phyloP scores from a whole-genome alignment of 1,140 invertebrate genomes.

The Halesus radiatus region DNA sequence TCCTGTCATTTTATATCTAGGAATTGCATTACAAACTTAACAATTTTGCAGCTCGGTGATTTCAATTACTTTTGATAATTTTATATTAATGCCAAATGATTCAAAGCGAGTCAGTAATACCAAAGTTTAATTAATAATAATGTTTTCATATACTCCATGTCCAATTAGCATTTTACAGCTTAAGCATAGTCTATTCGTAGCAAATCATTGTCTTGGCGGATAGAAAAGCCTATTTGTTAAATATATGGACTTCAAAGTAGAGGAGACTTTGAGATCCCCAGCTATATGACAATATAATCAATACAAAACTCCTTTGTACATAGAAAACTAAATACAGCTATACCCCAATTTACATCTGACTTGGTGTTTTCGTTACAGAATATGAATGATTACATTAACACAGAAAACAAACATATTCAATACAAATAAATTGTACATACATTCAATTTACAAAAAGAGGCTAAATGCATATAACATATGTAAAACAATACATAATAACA shows the following conservation, averaged over 20 bases:
- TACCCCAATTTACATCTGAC: conserved; percentile 25
- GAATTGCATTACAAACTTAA: conserved; percentile 23
- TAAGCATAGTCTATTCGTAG: conserved; percentile 39
- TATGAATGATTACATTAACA: neutral
- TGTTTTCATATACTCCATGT: conserved; percentile 19
- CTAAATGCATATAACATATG: neutral
- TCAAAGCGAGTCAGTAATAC: conserved; percentile 11
- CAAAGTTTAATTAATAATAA: conserved; percentile 18
- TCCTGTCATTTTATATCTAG: neutral
- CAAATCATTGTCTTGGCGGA: conserved; percentile 32
- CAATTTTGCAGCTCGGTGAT: conserved; percentile 17
- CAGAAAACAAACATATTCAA: neutral
- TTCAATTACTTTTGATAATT: conserved; percentile 27
- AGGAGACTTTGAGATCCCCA: neutral
- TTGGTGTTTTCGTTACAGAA: conserved; percentile 26
- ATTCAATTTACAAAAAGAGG: neutral
- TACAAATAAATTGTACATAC: too few relatives aligned
- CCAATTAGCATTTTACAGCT: conserved; percentile 40
- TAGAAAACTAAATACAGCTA: conserved; percentile 33
- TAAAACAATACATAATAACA: too few relatives aligned
- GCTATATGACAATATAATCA: conserved; percentile 10
- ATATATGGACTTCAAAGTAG: neutral
- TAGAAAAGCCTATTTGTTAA: conserved; percentile 26
- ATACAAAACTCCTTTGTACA: conserved; percentile 20
- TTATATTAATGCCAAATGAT: conserved; percentile 17